Evolutionary conservation across 2,113 vertebrate genomes (phyloP), one percentile per base, ranked within the genome.

Genomic region (Thalassoma bifasciatum): DNA sequence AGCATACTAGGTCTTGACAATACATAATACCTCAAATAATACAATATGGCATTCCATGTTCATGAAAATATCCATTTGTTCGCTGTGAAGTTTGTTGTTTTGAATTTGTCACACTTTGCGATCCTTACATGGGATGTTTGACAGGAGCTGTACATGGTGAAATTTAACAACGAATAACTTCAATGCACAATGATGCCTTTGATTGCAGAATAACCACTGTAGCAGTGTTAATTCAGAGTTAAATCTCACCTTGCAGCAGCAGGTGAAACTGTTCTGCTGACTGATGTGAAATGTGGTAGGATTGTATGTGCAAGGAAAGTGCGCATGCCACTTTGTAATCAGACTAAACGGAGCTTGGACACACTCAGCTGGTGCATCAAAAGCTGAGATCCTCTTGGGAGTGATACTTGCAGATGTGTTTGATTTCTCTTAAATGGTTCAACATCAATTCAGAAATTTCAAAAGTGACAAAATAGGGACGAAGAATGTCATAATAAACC

Each of bases 231-330:
- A 3, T 30, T 30, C 30, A 30, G 30, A 30, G 30, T 30, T 30
- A 30, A 30, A 30, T 30, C 30, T 30, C 30, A 30, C 30, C 17
- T 23, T 22, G 66, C 24, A 37, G 42, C 5, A 2, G 34, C 22
- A 14, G 24, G 0, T n/a, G 17, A 59, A 3, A 56, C 10, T 14
- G 26, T 36, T 7, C 62, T 26, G 66, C 54, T 17, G 7, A 30
- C 21, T 11, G 0, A 2, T 19, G 46, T 77, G 75, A 88, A 84
- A 79, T 72, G 77, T 49, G n/a, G 40, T 14, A 56, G 80, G 91
- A 90, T 91, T 90, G 88, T 88, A 81, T 79, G 69, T 76, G 90
- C 88, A 84, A 87, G 34, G 67, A 83, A 90, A 90, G 86, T 87
- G 87, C 80, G 19, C 65, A 66, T 56, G 64, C 67, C 57, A 65